A percentile compares a stretch with the other conserved stretches of the same genome.
Evolutionary conservation across 2,797 vertebrate species (phyloP).

Genomic region (Muscicapa striata): DNA sequence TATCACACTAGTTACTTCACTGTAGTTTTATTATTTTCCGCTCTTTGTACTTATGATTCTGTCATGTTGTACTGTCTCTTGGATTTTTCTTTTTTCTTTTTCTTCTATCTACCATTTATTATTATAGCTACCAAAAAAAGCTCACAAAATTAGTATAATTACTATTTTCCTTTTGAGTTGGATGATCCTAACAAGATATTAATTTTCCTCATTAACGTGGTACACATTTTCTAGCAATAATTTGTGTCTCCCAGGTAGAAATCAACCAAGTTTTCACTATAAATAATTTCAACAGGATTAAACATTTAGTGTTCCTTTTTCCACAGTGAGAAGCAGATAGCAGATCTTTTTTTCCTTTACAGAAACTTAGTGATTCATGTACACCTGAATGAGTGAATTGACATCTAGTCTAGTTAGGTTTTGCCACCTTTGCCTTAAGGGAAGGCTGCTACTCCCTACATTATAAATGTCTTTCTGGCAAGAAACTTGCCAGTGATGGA

Average conservation of each 20-base stretch:
- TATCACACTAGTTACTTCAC: neutral
- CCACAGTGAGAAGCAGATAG: neutral
- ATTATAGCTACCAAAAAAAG: neutral
- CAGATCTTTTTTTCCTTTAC: neutral
- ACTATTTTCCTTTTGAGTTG: neutral
- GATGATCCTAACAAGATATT: neutral
- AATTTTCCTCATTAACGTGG: neutral
- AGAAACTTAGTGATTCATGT: neutral
- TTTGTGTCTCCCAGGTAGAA: neutral
- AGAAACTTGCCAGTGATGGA: neutral
- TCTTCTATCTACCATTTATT: neutral
- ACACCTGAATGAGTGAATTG: neutral
- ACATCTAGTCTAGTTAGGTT: neutral
- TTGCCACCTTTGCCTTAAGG: neutral
- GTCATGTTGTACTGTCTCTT: neutral
- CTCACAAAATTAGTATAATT: neutral
- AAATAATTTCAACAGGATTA: neutral
- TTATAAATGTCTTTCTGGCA: neutral
- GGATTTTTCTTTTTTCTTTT: neutral
- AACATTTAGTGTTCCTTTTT: neutral
- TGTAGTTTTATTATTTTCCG: neutral
- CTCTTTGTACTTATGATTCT: neutral
- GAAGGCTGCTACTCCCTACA: neutral
- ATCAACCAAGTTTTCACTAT: neutral
- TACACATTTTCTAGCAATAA: neutral